Percentiles rank a stretch among this genome's conserved stretches.
Evolutionary conservation across 2,113 vertebrate species (phyloP).

Genomic region (Gallinago jamesoni): DNA sequence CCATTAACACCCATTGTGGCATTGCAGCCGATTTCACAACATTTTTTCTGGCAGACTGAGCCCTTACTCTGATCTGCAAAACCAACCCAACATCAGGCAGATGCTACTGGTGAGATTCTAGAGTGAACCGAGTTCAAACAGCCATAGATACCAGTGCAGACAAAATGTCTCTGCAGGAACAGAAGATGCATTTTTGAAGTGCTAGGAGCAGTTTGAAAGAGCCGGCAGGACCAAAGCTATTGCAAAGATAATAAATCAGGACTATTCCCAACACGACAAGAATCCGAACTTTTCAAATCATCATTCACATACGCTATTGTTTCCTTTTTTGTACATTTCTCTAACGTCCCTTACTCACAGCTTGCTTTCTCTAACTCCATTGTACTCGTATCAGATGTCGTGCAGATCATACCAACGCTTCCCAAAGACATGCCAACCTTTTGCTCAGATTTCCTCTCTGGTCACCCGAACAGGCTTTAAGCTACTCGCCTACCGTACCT

Average conservation of each 20-base stretch:
- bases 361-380: background rate
- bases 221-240: background rate
- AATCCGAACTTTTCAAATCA: background rate
- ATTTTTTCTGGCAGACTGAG: conserved; percentile 43
- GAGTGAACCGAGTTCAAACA: background rate
- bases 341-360: background rate
- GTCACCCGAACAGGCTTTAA: background rate
- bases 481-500: background rate
- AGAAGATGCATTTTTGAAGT: background rate
- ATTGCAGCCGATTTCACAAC: background rate
- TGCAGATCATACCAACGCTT: conserved; percentile 1
- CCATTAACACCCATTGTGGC: conserved; percentile 21
- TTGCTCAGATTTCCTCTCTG: background rate
- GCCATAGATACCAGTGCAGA: background rate
- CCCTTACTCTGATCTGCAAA: background rate
- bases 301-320: background rate
- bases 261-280: background rate
- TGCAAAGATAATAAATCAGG: background rate
- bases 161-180: background rate
- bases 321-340: background rate
- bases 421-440: conserved; percentile 22
- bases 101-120: background rate
- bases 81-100: conserved; percentile 13
- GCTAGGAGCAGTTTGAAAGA: background rate
- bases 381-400: background rate